Evolutionary conservation across 2,888 invertebrate species (phyloP).

Genomic region (Dioctria rufipes): DNA sequence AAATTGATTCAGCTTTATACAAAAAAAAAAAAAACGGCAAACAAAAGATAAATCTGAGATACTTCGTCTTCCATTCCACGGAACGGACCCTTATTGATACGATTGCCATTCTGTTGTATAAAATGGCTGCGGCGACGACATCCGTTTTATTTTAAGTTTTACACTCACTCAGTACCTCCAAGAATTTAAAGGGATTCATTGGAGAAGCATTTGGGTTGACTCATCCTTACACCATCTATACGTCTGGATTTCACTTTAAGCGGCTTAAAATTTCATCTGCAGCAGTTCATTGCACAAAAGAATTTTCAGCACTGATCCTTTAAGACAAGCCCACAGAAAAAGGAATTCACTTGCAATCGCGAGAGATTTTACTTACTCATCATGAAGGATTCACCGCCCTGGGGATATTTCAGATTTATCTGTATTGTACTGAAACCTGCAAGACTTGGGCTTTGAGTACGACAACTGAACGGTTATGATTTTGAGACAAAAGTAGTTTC

Average conservation of each 20-base stretch:
- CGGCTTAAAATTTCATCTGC: conserved; percentile 2
- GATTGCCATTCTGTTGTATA: conserved; percentile 34
- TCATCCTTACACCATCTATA: not conserved
- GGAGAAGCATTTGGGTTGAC: not conserved
- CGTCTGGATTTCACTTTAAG: not conserved
- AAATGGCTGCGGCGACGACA: conserved; percentile 2
- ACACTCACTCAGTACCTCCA: not conserved
- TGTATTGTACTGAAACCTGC: not conserved
- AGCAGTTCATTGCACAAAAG: conserved; percentile 13
- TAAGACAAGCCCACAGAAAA: conserved; percentile 9
- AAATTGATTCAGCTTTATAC: conserved; percentile 25
- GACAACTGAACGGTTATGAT: not conserved
- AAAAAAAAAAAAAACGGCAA: not conserved
- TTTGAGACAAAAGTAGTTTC: conserved; percentile 4
- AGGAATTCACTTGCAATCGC: conserved; percentile 28
- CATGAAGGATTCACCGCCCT: conserved; percentile 17
- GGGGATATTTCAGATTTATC: conserved; percentile 22
- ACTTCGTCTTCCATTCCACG: conserved; percentile 6
- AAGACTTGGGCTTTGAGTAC: not conserved
- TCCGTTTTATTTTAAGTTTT: not conserved
- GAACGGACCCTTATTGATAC: conserved; percentile 5
- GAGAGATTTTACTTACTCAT: conserved; percentile 23
- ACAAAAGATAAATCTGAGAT: conserved; percentile 13
- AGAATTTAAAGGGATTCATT: conserved; percentile 6
- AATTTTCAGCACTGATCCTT: conserved; percentile 18